Base-by-base conservation (phyloP, 1,140 invertebrate genomes). In the Meteorus sp. region DNA sequence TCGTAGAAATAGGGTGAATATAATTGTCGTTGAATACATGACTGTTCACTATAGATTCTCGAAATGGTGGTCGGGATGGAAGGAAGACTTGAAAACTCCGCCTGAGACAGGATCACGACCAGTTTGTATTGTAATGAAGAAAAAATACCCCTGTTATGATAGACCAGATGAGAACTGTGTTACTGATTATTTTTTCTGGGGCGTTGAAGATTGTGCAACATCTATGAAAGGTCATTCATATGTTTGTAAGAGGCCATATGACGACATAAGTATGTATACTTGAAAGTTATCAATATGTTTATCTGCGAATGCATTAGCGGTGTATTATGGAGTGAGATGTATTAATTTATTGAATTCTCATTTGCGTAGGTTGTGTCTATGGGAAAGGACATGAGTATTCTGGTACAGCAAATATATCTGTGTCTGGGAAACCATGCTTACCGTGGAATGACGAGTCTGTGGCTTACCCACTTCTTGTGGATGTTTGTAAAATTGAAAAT, bases 171-270 rank as follows among this genome's bases (percentile, higher is more conserved):
- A 63, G 15, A 67, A 58, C 17, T 81, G 80, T 55, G 58, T 61
- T 4, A 65, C 80, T 17, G 82, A 83, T 63, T 84, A 85, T 56
- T 84, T 80, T 68, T 84, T 82, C 58, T 85, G 84, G 84, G 77
- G 80, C 15, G 61, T 71, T 3, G 81, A 83, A 43, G 79, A 83
- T 55, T 84, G 83, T 55, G 70, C 67, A 3, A 60, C 67, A 8
- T 73, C 75, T 19, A 68, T 65, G 17, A 75, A 79, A 17, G 76
- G 70, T 17, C 77, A 83, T 48, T 77, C 79, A 2, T 83, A 78
- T 27, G 25, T 85, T 54, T 85, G 84, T 65, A 74, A 85, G 64
- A 78, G 78, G 53, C 67, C 73, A 20, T 79, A 79, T 45, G 71
- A 80, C 37, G 74, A 84, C 41, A 82, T 84, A 56, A 81, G 83